Base-by-base conservation (phyloP, 2,797 vertebrate genomes). In the Gambelia wislizenii region DNA sequence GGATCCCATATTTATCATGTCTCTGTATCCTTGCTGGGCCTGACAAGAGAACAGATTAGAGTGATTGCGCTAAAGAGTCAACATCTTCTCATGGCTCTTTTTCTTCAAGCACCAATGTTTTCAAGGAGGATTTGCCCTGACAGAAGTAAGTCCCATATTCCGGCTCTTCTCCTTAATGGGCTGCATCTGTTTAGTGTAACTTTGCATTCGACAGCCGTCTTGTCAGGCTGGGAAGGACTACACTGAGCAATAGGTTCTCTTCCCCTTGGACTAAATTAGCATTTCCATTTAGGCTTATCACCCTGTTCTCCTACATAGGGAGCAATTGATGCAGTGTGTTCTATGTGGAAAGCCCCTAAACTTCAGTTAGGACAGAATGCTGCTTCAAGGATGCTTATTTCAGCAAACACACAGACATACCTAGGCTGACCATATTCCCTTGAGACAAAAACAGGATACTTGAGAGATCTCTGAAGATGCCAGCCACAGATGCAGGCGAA, bases 151-250 rank as follows among this genome's bases (percentile, higher is more conserved):
- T 90, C 64, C 88, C 91, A 56, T 93, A 89, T 91, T 95, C 93
- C 92, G 90, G 72, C 86, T 92, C 76, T 0, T 52, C 89, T 94
- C 91, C 92, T 96, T 94, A 95, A 96, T 95, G 93, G 92, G 59
- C 61, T 89, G 89, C 89, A 83, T 95, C 96, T 96, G 95, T 84
- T 96, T 96, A 93, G 90, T 94, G 95, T 96, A 94, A 93, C 92
- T 90, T 81, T 83, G 75, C 82, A 44, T 94, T 88, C 85, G 91
- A 92, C 33, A 85, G 90, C 88, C 80, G 79, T 89, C 94, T 92
- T 95, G 92, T 95, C 94, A 96, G 91, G 83, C 0, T 0, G 70
- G 67, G 91, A 83, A 78, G 89, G 90, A 78, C 89, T 70, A 84
- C 74, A 61, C 80, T 92, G 94, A 90, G 79, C 90, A n/a, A 77